Evolutionary conservation across 37 sponge, comb jelly and placozoan species (phyloP), one percentile per base, ranked within the genome.

Genomic region (Geodia barretti): DNA sequence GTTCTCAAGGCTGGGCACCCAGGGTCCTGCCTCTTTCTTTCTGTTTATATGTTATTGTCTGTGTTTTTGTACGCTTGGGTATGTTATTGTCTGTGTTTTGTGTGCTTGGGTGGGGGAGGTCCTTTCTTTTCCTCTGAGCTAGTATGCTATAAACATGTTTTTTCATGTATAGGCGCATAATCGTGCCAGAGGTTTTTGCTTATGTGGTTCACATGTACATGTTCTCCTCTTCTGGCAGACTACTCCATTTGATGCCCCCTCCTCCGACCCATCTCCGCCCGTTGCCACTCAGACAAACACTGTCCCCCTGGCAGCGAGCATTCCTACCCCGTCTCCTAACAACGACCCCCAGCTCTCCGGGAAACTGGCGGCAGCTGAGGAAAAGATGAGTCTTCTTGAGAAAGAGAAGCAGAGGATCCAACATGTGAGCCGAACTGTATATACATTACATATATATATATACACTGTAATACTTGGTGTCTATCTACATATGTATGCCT

Each of bases 321-420:
- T 36, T 32, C 23, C 39, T 20, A 26, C 79, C 26, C 40, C 79
- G 40, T 37, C 41, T 29, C 72, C 37, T 26, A 60, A 72, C 61
- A 72, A 70, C 9, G 75, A 68, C 1, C n/a, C n/a, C n/a, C 67
- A 86, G 74, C 54, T 86, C 1, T 20, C 39, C 23, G 62, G 62
- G 2, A 86, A 86, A 38, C 67, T 93, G 60, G 68, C 84, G 26
- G 72, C 64, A 4, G 28, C 81, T 4, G 91, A 93, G 73, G 81
- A 69, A 17, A 84, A 90, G 39, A 79, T 93, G 9, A 69, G 88
- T n/a, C 84, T 90, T 1, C 33, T 73, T 32, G 90, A 89, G 77
- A 59, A 83, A 41, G 90, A 89, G 80, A 89, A 93, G 60, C 70
- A 72, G 65, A 68, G 87, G 36, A 82, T 93, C 25, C 80, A 86